Percentiles rank a stretch among this genome's conserved stretches.
Evolutionary conservation across 2,888 invertebrate species (phyloP).

Genomic region (Busseola fusca): DNA sequence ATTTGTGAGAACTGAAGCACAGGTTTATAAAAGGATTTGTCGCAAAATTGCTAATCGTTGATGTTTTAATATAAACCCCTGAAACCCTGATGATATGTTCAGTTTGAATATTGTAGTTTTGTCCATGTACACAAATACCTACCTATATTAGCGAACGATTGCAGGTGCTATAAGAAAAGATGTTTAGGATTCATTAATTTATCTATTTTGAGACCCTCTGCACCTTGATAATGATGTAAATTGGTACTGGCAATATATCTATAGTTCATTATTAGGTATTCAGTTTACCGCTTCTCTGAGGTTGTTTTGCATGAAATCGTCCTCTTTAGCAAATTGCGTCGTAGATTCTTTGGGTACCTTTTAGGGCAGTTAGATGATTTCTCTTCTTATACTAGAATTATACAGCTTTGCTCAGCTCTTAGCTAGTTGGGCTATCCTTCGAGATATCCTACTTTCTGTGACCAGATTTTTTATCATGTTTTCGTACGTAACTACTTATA

Average conservation of each 20-base stretch:
- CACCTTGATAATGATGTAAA: background rate
- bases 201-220: background rate
- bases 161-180: background rate
- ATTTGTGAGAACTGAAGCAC: too few relatives aligned
- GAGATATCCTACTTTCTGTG: background rate
- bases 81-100: background rate
- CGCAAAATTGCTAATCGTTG: too few relatives aligned
- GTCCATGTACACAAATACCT: too few relatives aligned
- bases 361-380: slow-evolving; percentile 2
- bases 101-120: background rate
- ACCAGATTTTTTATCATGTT: background rate
- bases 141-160: too few relatives aligned
- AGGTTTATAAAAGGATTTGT: background rate
- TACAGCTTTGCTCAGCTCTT: background rate
- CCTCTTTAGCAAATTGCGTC: slow-evolving; percentile 1
- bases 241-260: background rate
- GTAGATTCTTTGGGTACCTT: slow-evolving; percentile 1
- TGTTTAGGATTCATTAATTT: background rate
- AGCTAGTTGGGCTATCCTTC: background rate
- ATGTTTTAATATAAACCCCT: background rate
- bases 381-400: background rate
- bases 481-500: too few relatives aligned
- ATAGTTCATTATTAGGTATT: slow-evolving; percentile 3
- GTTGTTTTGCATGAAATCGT: slow-evolving; percentile 20
- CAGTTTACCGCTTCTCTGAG: background rate